Base-by-base conservation (phyloP, 2,888 invertebrate species). In the Himalopsyche tibetana region DNA sequence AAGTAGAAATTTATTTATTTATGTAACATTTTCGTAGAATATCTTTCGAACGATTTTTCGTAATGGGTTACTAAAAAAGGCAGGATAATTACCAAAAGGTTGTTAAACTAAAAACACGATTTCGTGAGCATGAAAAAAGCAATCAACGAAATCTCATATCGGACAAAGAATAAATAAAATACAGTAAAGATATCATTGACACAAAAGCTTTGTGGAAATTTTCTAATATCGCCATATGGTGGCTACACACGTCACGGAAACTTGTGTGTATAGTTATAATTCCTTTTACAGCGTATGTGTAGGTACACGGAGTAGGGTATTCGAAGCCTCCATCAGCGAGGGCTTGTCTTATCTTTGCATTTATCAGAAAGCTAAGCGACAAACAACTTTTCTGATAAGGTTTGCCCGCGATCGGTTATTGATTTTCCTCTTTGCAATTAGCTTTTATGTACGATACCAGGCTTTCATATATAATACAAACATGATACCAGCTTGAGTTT, bases 311-410 rank as follows among this genome's bases (percentile, higher is more conserved):
- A 74, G 80, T 80, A 51, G 74, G 74, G 74, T 74, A 74, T 74
- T 74, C 40, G 80, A 83, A 38, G 83, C 86, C 80, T 82, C 55
- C n/a, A 55, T 55, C 80, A 19, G 74, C 84, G 87, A 82, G 81
- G 86, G 83, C 81, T 83, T 84, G 85, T 88, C 88, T 88, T 87
- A 88, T 88, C 88, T 88, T 87, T 85, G 85, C 87, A 87, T 87
- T 88, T 87, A 88, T 88, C 88, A 85, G 87, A 86, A 85, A 83
- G 86, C 88, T 87, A 88, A 87, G 84, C 88, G 88, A 88, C 88
- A 87, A 87, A 88, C 88, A 88, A 87, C 88, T 88, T 88, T 88
- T 87, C 87, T 86, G 88, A 88, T 88, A 88, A 88, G 85, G 84
- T 56, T 84, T 36, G 55, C 56, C 84, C 84, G 83, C 84, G 88